phyloP scores from a whole-genome alignment of 30 jellyfish, hydroid and myxozoan species.

The Clytia hemisphaerica region DNA sequence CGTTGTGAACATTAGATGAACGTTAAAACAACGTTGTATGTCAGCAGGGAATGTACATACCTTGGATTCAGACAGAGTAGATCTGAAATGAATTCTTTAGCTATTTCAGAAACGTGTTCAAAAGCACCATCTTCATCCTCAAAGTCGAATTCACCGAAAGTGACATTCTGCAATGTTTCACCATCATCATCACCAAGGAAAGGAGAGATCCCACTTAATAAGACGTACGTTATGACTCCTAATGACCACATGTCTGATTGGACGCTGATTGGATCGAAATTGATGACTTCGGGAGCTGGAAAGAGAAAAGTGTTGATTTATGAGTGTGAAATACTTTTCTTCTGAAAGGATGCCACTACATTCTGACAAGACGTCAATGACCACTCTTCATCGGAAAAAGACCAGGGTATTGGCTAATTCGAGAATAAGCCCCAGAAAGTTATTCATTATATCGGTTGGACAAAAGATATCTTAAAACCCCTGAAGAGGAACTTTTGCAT shows the following conservation, averaged over 20 bases:
- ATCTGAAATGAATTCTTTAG: constrained; percentile 45
- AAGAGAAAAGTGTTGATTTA: constrained; percentile 7
- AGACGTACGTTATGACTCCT: constrained; percentile 66
- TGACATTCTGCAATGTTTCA: constrained; percentile 59
- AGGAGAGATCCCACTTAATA: constrained; percentile 76
- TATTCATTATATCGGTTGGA: too few relatives aligned
- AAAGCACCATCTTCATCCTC: constrained; percentile 67
- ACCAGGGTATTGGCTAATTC: too few relatives aligned
- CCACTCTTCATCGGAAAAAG: too few relatives aligned
- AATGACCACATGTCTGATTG: constrained; percentile 84
- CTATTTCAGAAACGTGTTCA: constrained; percentile 64
- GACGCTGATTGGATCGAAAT: constrained; percentile 43
- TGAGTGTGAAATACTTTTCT: too few relatives aligned
- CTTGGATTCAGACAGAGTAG: constrained; percentile 46
- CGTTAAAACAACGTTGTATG: too few relatives aligned
- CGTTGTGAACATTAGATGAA: too few relatives aligned
- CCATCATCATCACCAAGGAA: constrained; percentile 65
- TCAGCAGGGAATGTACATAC: constrained; percentile 42
- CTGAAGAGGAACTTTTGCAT: too few relatives aligned
- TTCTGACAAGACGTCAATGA: too few relatives aligned
- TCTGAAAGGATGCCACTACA: too few relatives aligned
- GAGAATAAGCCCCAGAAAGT: too few relatives aligned
- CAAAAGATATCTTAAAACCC: too few relatives aligned
- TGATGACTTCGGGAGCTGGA: constrained; percentile 73
- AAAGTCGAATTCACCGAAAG: constrained; percentile 52